Conservation (phyloP, 2,797 vertebrate genomes). For the Rhabdomys pumilio region DNA sequence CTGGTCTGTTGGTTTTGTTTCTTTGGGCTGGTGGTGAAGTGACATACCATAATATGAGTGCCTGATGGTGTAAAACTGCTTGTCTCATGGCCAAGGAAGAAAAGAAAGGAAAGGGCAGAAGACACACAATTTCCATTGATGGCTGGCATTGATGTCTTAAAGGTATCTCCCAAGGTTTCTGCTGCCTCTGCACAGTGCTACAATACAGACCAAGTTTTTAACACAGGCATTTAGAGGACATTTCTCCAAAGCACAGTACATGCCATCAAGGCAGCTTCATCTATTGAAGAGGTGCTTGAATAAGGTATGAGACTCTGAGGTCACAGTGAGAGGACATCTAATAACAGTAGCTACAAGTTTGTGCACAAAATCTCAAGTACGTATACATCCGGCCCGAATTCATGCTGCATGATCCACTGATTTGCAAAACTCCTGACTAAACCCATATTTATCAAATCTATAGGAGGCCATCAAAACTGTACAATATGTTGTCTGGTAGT, state of each 20-base stretch:
- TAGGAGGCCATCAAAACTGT: background rate
- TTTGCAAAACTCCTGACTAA: background rate
- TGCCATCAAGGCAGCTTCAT: background rate
- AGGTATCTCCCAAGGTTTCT: background rate
- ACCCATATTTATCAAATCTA: background rate
- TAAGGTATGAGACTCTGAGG: background rate
- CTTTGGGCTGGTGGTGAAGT: background rate
- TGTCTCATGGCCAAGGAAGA: background rate
- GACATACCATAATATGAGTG: background rate
- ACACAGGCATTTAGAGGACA: background rate
- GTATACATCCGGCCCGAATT: background rate
- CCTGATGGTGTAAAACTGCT: background rate
- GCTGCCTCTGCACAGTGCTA: background rate
- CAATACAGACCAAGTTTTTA: background rate
- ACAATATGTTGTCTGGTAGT: background rate
- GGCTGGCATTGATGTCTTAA: rapidly evolving
- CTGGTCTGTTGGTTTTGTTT: background rate
- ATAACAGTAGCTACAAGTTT: background rate
- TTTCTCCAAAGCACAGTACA: background rate
- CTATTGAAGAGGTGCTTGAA: background rate
- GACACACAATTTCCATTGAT: background rate
- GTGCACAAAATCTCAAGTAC: background rate
- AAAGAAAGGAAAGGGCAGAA: background rate
- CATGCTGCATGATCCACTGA: background rate
- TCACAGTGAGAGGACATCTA: background rate